Conservation (phyloP, 2,888 invertebrate genomes). For the Autographa gamma region DNA sequence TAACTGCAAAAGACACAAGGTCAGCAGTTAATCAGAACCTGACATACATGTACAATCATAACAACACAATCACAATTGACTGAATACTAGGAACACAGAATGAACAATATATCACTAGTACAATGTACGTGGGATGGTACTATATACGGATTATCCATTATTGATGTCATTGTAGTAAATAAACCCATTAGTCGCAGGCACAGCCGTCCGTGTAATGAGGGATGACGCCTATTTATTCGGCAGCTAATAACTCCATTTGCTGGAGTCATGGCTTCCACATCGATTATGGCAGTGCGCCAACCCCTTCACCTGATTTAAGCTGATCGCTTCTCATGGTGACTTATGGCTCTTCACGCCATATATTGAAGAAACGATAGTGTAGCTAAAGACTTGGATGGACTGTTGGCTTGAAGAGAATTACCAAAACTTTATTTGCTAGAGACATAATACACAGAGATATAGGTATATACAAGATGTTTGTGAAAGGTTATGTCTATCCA, state of each 20-base stretch:
- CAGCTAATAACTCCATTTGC: conserved; percentile 1
- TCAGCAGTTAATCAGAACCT: too few relatives aligned
- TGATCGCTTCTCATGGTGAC: background rate
- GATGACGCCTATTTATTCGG: background rate
- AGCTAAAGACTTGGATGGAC: background rate
- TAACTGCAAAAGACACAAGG: too few relatives aligned
- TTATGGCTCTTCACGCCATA: background rate
- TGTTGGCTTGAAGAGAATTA: too few relatives aligned
- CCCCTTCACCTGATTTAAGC: conserved; percentile 4
- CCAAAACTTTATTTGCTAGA: too few relatives aligned
- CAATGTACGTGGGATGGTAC: background rate
- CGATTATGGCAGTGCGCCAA: background rate
- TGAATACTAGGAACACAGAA: background rate
- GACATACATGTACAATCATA: background rate
- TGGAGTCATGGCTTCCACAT: background rate
- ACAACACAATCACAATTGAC: background rate
- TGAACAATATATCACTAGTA: background rate
- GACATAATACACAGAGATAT: too few relatives aligned
- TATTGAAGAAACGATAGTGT: background rate
- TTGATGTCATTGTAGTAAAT: conserved; percentile 1
- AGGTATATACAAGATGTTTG: too few relatives aligned
- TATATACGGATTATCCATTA: background rate
- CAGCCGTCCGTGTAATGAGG: background rate
- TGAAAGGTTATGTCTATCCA: too few relatives aligned
- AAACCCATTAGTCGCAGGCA: background rate